Base-by-base conservation (phyloP, 2,888 invertebrate species). In the Unio pictorum region DNA sequence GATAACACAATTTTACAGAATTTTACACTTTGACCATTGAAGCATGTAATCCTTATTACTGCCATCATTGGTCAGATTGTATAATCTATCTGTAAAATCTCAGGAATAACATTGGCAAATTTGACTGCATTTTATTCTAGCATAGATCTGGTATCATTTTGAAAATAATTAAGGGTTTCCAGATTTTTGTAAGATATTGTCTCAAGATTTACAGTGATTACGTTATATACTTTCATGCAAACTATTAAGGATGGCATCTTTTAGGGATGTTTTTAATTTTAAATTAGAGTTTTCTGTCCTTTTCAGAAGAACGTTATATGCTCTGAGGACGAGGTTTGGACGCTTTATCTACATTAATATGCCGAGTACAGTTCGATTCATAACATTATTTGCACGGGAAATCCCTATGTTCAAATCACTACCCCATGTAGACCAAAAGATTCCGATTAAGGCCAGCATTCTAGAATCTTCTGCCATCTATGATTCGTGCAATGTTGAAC, bases 401-500 rank as follows among this genome's bases (percentile, higher is more conserved):
- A 84, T 86, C 61, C 86, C 86, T 11, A 81, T 85, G 68, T 86
- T 86, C 66, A 80, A 81, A 54, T 76, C 82, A 55, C 72, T 87
- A 57, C 72, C 77, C n/a, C 73, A 79, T 45, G 74, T 72, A 5
- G 85, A 86, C 72, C 87, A 87, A 73, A 75, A 84, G 23, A 72
- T 80, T 5, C 78, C 86, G 7, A 83, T 87, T 55, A 85, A 85
- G 69, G 75, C 79, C 26, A 81, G 81, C 58, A 81, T 86, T 34
- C 73, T 87, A 64, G 87, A 87, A 73, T 80, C 82, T 45, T 79
- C 83, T 3, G 77, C 81, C 15, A 72, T 84, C 6, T 81, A 81
- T 61, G 82, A 84, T 64, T 76, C 79, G 11, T 75, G 79, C 7
- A 78, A 83, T 66, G 71, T 82, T 28, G 73, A 78, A 45, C 55